Evolutionary conservation across 2,797 vertebrate genomes (phyloP), one percentile per base, ranked within the genome.

Genomic region (Borostomias antarcticus): DNA sequence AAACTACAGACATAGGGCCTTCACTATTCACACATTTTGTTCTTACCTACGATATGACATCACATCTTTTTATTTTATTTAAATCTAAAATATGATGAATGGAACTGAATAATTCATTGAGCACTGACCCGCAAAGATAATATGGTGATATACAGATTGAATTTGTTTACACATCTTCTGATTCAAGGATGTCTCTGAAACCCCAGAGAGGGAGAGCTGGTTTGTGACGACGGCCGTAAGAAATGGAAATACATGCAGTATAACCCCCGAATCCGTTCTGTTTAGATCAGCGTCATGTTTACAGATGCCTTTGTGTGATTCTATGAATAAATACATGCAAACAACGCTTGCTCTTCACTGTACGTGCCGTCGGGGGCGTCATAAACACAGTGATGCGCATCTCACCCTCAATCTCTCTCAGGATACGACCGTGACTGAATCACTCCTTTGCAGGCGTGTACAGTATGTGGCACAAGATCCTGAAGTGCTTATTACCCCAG

Each of bases 251-350:
- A 5, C n/a, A 25, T 37, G 40, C 5, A 45, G 1, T 17, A 11
- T 23, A 21, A 13, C 13, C 33, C 10, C 35, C 13, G 11, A 23
- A 37, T 11, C 23, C 45, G 6, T 64, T 74, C 69, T 47, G 13
- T 19, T 72, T 47, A 37, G 48, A 23, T 45, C 32, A 53, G 73
- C 64, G 48, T 84, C 57, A 62, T 73, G 76, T 79, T 56, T 59
- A 77, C 72, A 48, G 32, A 45, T 63, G 48, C 32, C 19, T 25
- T 66, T 25, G 35, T 48, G 54, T 32, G 57, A 66, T 48, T 5
- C 66, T 13, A 60, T 75, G 70, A 80, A 82, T 74, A 51, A 62
- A 80, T 67, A 30, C 57, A 73, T 68, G 53, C 45, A 26, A 40
- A 69, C 53, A 66, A 35, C 58, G 43, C 15, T 25, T 28, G 47